Evolutionary conservation across 2,113 vertebrate genomes (phyloP).

Genomic region (Lagopus muta): DNA sequence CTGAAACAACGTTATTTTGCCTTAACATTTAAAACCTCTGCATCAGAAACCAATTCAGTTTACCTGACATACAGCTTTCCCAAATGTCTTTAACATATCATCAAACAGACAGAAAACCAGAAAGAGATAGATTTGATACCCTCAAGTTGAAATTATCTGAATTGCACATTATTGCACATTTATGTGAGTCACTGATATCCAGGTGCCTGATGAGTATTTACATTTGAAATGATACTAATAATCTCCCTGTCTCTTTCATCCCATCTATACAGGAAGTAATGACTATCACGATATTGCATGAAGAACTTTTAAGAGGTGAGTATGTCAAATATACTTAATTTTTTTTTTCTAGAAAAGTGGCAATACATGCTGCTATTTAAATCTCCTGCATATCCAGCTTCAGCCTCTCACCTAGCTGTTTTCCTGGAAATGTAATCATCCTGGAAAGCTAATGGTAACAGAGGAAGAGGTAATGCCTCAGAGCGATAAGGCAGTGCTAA

Average conservation of each 20-base stretch:
- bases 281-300: not conserved
- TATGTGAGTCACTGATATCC: not conserved
- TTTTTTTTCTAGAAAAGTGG: not conserved
- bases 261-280: not conserved
- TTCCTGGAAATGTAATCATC: not conserved
- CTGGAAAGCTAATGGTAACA: not conserved
- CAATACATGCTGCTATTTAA: not conserved
- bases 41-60: not conserved
- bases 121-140: not conserved
- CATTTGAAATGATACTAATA: not conserved
- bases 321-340: not conserved
- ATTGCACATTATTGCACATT: not conserved
- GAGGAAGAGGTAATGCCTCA: conserved; percentile 39
- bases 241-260: not conserved
- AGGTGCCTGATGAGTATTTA: conserved; percentile 3
- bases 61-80: not conserved
- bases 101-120: not conserved
- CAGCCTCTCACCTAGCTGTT: not conserved
- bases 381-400: not conserved
- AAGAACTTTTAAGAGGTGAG: not conserved
- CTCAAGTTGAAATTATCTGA: not conserved
- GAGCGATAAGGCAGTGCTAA: conserved; percentile 4
- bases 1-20: not conserved
- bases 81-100: not conserved
- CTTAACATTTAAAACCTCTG: not conserved